phyloP scores from a whole-genome alignment of 1,140 invertebrate genomes.

The Arctopsyche grandis region DNA sequence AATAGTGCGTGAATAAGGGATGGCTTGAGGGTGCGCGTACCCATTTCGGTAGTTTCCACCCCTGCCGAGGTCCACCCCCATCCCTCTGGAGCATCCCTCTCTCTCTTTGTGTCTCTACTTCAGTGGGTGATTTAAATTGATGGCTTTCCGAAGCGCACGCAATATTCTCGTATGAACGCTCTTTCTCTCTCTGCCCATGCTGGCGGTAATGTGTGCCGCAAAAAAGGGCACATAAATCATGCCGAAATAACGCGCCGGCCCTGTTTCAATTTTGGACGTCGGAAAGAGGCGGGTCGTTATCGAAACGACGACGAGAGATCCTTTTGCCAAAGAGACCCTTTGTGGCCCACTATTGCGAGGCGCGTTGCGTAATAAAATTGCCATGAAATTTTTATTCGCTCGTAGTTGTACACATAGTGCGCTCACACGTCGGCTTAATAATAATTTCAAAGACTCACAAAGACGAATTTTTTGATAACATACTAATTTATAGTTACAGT shows the following conservation, averaged over 20 bases:
- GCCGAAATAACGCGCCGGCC: slow-evolving; percentile 12
- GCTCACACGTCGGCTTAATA: too few relatives aligned
- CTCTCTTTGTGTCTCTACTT: slow-evolving; percentile 4
- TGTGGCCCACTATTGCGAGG: not conserved
- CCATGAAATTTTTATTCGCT: too few relatives aligned
- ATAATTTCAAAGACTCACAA: too few relatives aligned
- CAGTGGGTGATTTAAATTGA: slow-evolving; percentile 52
- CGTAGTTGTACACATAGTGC: too few relatives aligned
- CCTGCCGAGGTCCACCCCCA: not conserved
- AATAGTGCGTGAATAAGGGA: not conserved
- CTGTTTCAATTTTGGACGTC: slow-evolving; percentile 20
- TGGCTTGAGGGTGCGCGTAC: not conserved
- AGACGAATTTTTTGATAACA: too few relatives aligned
- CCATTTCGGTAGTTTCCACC: not conserved
- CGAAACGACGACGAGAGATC: slow-evolving; percentile 15
- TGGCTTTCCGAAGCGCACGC: slow-evolving; percentile 50
- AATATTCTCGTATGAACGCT: slow-evolving; percentile 40
- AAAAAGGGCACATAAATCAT: slow-evolving; percentile 29
- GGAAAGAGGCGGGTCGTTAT: slow-evolving; percentile 22
- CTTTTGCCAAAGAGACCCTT: not conserved
- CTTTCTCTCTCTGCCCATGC: not conserved
- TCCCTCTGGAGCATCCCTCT: not conserved
- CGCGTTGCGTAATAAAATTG: not conserved
- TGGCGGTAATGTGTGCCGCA: not conserved
- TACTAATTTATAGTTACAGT: too few relatives aligned